Evolutionary conservation across 37 sponge, comb jelly and placozoan species (phyloP), one percentile per base, ranked within the genome.

Genomic region (Geodia barretti): DNA sequence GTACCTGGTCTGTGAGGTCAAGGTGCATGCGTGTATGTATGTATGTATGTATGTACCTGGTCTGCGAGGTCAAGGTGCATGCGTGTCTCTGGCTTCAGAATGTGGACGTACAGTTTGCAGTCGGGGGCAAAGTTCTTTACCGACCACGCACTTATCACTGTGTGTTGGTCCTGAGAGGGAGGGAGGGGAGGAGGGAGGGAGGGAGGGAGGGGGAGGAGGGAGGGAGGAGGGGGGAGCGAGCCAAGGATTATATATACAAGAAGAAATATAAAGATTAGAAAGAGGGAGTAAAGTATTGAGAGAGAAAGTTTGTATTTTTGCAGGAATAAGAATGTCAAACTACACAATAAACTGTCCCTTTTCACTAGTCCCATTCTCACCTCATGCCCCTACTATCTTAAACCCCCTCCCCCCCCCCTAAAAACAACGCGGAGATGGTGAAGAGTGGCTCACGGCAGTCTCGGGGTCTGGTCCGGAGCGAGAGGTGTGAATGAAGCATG

Each of bases 61-160:
- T 69, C 79, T 47, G 86, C 86, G 26, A 86, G 35, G 20, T 79
- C 77, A 43, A 93, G 79, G 61, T 86, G 84, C 41, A 83, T 41
- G 63, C 69, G 66, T 81, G 72, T 93, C 72, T 86, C 87, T 0
- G 84, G 90, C 34, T 83, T 72, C 19, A 89, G 82, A 14, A 89
- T 78, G 63, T 93, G 94, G 1, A 93, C 94, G 39, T 83, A 86
- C 17, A 93, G 80, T 34, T 77, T 81, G 70, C 75, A 68, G 32
- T 72, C 25, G 14, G 93, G 93, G 36, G 90, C 87, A 41, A 62
- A 86, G 73, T 65, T 74, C 58, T 67, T 86, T 25, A 93, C 59
- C 0, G 94, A 47, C 87, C 90, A 89, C 4, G 90, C 90, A 79
- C 90, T 41, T 66, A 93, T 74, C 26, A 93, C 77, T 0, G 87